Conservation (phyloP, 2,888 invertebrate genomes). For the Thyatira batis region DNA sequence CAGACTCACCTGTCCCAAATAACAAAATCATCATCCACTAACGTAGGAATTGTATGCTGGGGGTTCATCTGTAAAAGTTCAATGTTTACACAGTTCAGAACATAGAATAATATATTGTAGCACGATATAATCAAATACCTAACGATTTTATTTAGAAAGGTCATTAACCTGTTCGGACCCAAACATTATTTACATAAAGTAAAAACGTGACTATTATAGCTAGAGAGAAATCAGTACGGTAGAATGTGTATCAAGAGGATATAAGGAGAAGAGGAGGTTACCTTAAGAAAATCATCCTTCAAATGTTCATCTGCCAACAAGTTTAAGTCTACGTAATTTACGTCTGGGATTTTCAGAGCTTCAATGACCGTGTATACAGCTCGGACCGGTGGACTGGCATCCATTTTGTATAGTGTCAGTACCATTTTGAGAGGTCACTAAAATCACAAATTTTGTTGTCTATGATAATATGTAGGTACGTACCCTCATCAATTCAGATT, state of each 20-base stretch:
- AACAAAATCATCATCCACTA: constrained; percentile 75
- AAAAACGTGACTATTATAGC: too few species aligned
- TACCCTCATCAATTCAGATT: too few species aligned
- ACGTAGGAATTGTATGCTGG: constrained; percentile 78
- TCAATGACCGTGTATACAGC: constrained; percentile 53
- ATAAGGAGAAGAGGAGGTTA: constrained; percentile 12
- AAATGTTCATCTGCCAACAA: constrained; percentile 54
- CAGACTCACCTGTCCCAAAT: constrained; percentile 67
- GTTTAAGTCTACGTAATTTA: constrained; percentile 43
- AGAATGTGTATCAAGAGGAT: too few species aligned
- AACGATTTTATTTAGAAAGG: too few species aligned
- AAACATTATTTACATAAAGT: too few species aligned
- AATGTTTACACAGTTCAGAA: too few species aligned
- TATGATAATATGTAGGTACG: too few species aligned
- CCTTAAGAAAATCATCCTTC: constrained; percentile 43
- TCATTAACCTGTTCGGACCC: too few species aligned
- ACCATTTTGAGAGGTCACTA: constrained; percentile 37
- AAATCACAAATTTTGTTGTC: neutral
- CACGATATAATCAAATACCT: too few species aligned
- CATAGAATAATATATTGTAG: neutral
- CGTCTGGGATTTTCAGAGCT: constrained; percentile 39
- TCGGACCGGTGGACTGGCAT: constrained; percentile 54
- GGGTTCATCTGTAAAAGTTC: constrained; percentile 68
- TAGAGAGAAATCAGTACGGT: too few species aligned
- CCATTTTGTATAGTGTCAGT: constrained; percentile 52